These are phyloP conservation scores for Galago senegalensis DNA, from an alignment of 2,797 vertebrate species.

Conservation along the genomic window DNA sequence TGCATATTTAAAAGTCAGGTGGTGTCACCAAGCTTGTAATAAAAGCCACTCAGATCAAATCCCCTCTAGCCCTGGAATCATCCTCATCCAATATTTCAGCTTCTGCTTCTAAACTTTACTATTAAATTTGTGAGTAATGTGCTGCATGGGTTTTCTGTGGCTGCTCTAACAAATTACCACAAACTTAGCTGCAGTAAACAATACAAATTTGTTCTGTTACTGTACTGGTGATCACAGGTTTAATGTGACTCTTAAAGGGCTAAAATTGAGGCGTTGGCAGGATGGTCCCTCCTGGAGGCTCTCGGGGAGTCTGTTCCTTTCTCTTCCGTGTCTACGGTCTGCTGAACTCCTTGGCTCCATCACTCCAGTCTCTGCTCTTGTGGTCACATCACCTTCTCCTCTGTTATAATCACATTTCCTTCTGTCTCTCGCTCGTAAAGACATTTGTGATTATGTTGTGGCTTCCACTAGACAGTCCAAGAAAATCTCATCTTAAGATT, in stretches of 20 bases:
- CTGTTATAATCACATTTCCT: neutral
- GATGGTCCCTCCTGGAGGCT: neutral
- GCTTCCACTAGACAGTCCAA: neutral
- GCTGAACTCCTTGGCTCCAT: neutral
- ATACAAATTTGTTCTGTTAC: neutral
- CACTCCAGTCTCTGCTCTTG: neutral
- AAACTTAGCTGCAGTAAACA: neutral
- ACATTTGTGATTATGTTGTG: neutral
- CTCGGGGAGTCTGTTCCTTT: too few species aligned
- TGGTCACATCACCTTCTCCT: neutral
- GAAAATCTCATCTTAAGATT: neutral
- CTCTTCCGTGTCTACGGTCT: neutral
- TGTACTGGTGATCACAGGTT: neutral
- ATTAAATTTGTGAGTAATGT: neutral
- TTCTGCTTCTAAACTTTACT: neutral
- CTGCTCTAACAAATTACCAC: neutral
- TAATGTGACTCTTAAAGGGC: neutral
- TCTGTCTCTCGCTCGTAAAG: neutral
- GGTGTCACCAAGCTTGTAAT: neutral
- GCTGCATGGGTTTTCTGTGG: neutral
- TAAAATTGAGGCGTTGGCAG: neutral
- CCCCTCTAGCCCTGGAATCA: neutral
- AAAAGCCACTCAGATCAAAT: neutral
- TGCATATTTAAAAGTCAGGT: conserved; percentile 38
- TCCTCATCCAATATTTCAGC: neutral